Conservation (phyloP, 2,888 invertebrate species). For the Hirtodrosophila cameraria region DNA sequence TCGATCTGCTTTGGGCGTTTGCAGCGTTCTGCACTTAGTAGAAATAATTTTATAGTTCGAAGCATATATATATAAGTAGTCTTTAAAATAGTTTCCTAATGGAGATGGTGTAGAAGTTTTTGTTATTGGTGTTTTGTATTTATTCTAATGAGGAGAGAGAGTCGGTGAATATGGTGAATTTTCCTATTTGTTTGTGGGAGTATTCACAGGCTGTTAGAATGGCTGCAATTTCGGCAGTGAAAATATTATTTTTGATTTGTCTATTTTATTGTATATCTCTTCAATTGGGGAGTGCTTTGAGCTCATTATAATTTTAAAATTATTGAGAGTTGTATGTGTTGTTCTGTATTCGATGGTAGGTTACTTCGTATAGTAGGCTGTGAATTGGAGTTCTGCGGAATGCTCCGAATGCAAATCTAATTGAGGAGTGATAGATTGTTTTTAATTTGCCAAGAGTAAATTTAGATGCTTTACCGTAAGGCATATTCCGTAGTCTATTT, state of each 20-base stretch:
- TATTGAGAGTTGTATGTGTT: not conserved
- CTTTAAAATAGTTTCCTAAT: not conserved
- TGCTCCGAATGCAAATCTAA: too few relatives aligned
- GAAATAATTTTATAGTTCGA: too few relatives aligned
- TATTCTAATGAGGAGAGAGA: not conserved
- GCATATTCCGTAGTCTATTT: constrained; percentile 10
- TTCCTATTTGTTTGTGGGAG: constrained; percentile 2
- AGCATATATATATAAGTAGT: too few relatives aligned
- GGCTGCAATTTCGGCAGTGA: constrained; percentile 10
- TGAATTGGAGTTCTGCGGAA: not conserved
- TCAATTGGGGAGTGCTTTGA: constrained; percentile 4
- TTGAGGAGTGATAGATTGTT: not conserved
- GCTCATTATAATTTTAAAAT: not conserved
- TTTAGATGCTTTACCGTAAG: constrained; percentile 10
- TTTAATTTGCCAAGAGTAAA: constrained; percentile 5
- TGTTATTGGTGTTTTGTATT: constrained; percentile 2
- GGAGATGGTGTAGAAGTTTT: not conserved
- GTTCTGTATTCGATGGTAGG: constrained; percentile 1
- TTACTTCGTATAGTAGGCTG: constrained; percentile 1
- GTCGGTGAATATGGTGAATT: constrained; percentile 8
- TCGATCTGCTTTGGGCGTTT: too few relatives aligned
- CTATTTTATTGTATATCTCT: constrained; percentile 2
- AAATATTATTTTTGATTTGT: constrained; percentile 3
- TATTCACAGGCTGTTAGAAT: constrained; percentile 2
- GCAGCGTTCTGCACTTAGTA: too few relatives aligned